Conservation (phyloP, 2,797 vertebrate genomes). For the Sebastes minor region DNA sequence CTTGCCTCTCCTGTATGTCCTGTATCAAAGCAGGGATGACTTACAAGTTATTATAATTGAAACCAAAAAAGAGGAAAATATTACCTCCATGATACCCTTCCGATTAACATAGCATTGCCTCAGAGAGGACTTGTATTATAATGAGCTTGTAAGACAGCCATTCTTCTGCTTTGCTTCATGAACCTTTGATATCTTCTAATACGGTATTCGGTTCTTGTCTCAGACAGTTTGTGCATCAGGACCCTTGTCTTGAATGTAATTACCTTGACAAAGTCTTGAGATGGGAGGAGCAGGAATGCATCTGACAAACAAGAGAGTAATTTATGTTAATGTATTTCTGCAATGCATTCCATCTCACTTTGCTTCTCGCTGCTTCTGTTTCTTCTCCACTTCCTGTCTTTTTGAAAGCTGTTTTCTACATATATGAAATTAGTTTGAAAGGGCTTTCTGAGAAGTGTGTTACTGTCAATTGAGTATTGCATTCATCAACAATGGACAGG, state of each 20-base stretch:
- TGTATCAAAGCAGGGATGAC: neutral
- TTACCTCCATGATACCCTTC: neutral
- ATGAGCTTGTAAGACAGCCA: neutral
- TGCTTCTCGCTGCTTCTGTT: constrained; percentile 3
- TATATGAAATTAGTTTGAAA: constrained; percentile 5
- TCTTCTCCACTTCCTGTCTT: constrained; percentile 7
- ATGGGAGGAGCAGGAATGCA: constrained; percentile 37
- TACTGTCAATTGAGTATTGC: neutral
- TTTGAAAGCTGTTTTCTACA: neutral
- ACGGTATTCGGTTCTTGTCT: neutral
- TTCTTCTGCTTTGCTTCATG: neutral
- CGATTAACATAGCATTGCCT: neutral
- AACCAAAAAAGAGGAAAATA: neutral
- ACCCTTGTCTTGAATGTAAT: constrained; percentile 4
- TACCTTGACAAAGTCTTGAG: constrained; percentile 16
- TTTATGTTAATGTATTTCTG: constrained; percentile 35
- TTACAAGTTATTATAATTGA: neutral
- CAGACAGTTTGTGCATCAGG: neutral
- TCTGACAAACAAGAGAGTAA: constrained; percentile 26
- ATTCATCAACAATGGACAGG: neutral
- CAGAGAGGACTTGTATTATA: neutral
- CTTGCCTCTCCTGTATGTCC: constrained; percentile 20
- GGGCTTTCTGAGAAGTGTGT: neutral
- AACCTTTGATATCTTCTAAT: neutral
- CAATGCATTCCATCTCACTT: constrained; percentile 23